Evolutionary conservation across 2,888 invertebrate species (phyloP).

Genomic region (Ernsta delagoae): DNA sequence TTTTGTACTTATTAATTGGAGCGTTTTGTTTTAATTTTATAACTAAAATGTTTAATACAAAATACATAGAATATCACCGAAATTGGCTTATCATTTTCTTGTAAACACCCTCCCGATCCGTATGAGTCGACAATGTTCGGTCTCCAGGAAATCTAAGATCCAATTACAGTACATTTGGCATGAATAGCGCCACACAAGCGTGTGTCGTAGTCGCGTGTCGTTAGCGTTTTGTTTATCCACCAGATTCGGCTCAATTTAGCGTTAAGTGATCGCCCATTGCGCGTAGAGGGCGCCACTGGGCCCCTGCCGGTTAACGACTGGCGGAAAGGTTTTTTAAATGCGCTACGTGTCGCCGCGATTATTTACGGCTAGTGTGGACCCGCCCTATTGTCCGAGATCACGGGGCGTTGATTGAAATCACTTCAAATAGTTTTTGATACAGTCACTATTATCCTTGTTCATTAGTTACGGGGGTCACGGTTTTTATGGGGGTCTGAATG

Average conservation of each 20-base stretch:
- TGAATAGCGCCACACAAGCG: slow-evolving; percentile 63
- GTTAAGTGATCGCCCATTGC: slow-evolving; percentile 67
- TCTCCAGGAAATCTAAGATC: slow-evolving; percentile 68
- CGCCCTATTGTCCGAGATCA: slow-evolving; percentile 55
- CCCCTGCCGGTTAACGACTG: slow-evolving; percentile 57
- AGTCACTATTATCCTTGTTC: slow-evolving; percentile 37
- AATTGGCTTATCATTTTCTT: background rate
- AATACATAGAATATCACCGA: background rate
- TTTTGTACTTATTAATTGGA: background rate
- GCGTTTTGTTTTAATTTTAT: too few relatives aligned
- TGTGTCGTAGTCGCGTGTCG: slow-evolving; percentile 65
- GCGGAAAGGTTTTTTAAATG: slow-evolving; percentile 67
- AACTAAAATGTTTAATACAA: too few relatives aligned
- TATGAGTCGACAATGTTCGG: slow-evolving; percentile 44
- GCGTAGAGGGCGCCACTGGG: slow-evolving; percentile 56
- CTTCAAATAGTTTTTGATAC: slow-evolving; percentile 54
- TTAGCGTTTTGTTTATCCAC: slow-evolving; percentile 72
- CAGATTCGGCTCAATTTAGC: slow-evolving; percentile 75
- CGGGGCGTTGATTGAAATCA: slow-evolving; percentile 62
- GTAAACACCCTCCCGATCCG: slow-evolving; percentile 6
- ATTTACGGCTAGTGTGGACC: slow-evolving; percentile 64
- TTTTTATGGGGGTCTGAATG: slow-evolving; percentile 33
- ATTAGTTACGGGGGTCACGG: slow-evolving; percentile 25
- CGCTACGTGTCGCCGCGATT: slow-evolving; percentile 67
- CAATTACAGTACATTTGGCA: slow-evolving; percentile 78